Conservation (phyloP, 2,888 invertebrate genomes). For the Perdita meconis region DNA sequence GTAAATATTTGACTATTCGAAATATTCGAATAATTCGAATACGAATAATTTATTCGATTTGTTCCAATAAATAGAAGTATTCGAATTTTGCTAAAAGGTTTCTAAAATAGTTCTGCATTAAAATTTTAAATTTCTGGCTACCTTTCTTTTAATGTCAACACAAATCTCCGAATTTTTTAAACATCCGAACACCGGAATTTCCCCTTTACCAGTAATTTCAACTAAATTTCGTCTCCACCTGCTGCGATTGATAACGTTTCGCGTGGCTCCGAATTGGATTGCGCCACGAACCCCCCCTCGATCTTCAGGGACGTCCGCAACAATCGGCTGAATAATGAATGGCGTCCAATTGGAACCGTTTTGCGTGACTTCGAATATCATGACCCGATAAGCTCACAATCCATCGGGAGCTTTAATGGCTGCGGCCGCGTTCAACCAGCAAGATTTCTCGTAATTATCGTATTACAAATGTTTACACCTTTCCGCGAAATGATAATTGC, state of each 20-base stretch:
- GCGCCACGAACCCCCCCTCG: neutral
- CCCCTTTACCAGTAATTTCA: neutral
- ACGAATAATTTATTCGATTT: no score
- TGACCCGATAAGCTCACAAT: neutral
- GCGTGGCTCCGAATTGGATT: neutral
- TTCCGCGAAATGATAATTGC: neutral
- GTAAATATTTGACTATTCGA: no score
- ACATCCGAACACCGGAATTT: neutral
- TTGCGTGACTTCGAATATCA: conserved; percentile 8
- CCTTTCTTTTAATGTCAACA: neutral
- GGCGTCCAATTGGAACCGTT: conserved; percentile 7
- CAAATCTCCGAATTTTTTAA: neutral
- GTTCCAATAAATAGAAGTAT: no score
- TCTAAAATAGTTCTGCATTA: no score
- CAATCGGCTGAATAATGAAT: conserved; percentile 14
- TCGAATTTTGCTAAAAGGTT: no score
- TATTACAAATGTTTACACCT: neutral
- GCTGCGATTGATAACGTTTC: neutral
- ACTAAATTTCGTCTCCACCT: neutral
- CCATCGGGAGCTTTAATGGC: conserved; percentile 17
- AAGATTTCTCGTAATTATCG: neutral
- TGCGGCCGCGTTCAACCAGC: conserved; percentile 4
- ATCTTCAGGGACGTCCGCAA: conserved; percentile 10
- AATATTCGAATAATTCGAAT: no score
- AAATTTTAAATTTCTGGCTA: no score